Evolutionary conservation across 2,888 invertebrate species (phyloP).

Genomic region (Oegoconia quadripuncta): DNA sequence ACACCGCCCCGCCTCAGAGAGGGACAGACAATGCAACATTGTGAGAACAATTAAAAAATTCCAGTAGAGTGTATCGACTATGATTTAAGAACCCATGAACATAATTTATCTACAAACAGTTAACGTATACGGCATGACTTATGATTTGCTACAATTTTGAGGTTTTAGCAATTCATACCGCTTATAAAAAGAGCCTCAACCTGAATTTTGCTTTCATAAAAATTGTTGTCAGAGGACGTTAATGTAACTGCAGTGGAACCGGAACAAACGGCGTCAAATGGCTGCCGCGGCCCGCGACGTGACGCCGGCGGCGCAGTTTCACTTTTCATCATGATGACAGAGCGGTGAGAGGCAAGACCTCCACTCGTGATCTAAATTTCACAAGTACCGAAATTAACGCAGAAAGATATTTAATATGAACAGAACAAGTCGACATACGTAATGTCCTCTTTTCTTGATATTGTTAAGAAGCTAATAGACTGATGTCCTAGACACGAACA

Average conservation of each 20-base stretch:
- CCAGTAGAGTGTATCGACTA: constrained; percentile 33
- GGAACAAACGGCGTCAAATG: constrained; percentile 66
- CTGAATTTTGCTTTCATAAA: constrained; percentile 1
- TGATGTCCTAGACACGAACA: too few relatives aligned
- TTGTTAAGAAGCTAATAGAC: too few relatives aligned
- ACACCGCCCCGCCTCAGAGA: constrained; percentile 49
- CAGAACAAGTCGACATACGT: neutral
- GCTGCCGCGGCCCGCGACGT: constrained; percentile 58
- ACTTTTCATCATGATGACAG: constrained; percentile 72
- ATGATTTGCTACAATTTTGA: constrained; percentile 9
- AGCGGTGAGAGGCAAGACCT: constrained; percentile 73
- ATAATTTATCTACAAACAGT: neutral
- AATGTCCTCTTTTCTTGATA: neutral
- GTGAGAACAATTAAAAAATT: constrained; percentile 59
- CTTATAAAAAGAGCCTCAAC: neutral
- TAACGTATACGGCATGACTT: constrained; percentile 1
- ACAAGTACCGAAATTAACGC: constrained; percentile 61
- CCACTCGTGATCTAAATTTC: constrained; percentile 68
- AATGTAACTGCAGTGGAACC: constrained; percentile 42
- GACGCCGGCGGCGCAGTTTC: constrained; percentile 65
- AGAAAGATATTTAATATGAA: constrained; percentile 28
- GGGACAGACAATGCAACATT: constrained; percentile 69
- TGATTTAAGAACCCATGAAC: too few relatives aligned
- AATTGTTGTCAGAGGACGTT: constrained; percentile 5
- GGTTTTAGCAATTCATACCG: constrained; percentile 1